A percentile compares a stretch with the other conserved stretches of the same genome.
Conservation (phyloP, 1,140 invertebrate genomes). For the Drosophila insularis region DNA sequence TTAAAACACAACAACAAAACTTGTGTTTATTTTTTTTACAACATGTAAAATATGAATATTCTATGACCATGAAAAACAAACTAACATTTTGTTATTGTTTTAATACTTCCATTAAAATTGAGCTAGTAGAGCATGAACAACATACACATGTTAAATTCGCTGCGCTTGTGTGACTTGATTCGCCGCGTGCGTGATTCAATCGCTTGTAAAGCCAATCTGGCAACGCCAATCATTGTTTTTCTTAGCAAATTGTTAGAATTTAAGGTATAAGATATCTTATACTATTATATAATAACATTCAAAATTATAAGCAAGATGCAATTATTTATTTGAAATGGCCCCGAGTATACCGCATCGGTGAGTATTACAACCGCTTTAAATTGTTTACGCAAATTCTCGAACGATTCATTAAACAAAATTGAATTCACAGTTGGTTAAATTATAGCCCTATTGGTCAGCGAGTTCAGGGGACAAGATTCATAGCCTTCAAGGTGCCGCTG, state of each 20-base stretch:
- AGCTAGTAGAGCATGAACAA: too few relatives aligned
- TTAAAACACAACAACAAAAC: too few relatives aligned
- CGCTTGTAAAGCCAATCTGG: too few relatives aligned
- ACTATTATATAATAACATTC: background rate
- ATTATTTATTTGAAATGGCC: constrained; percentile 20
- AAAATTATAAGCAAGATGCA: background rate
- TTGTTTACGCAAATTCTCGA: constrained; percentile 12
- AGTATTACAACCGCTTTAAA: constrained; percentile 6
- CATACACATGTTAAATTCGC: background rate
- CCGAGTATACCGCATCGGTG: constrained; percentile 60
- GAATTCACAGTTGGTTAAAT: constrained; percentile 87
- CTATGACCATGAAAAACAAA: too few relatives aligned
- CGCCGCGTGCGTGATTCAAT: background rate
- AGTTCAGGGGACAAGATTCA: constrained; percentile 87
- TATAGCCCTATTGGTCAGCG: constrained; percentile 87
- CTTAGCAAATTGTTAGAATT: background rate
- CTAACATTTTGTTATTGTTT: too few relatives aligned
- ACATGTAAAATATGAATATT: too few relatives aligned
- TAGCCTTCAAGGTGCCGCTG: constrained; percentile 91
- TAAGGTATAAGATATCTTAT: background rate
- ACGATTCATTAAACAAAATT: background rate
- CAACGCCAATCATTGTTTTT: background rate
- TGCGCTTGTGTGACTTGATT: too few relatives aligned
- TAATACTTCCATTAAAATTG: too few relatives aligned
- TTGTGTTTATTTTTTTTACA: too few relatives aligned